A percentile compares a stretch with the other conserved stretches of the same genome.
Conservation (phyloP, 2,888 invertebrate species). For the Amorpha juglandis region DNA sequence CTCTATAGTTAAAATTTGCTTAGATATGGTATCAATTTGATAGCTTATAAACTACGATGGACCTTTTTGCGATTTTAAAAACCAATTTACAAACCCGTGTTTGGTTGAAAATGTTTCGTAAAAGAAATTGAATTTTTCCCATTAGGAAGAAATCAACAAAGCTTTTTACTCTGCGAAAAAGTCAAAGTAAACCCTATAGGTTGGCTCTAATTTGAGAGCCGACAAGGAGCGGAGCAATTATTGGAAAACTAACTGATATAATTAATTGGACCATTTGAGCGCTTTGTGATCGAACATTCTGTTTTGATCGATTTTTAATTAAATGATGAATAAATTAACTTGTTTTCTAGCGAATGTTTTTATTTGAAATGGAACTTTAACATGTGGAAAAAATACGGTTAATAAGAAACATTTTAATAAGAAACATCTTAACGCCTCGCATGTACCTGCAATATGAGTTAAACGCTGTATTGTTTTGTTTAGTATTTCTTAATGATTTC, state of each 20-base stretch:
- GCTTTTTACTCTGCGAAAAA: slow-evolving; percentile 48
- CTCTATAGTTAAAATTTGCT: too few relatives aligned
- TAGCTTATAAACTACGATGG: neutral
- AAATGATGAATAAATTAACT: slow-evolving; percentile 33
- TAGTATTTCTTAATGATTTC: too few relatives aligned
- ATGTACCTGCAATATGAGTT: too few relatives aligned
- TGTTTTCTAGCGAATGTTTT: neutral
- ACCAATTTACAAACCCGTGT: neutral
- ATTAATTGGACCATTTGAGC: slow-evolving; percentile 57
- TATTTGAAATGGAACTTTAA: too few relatives aligned
- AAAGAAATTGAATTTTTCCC: slow-evolving; percentile 47
- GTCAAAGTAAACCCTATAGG: slow-evolving; percentile 38
- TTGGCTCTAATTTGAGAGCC: slow-evolving; percentile 46
- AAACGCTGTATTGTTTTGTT: too few relatives aligned
- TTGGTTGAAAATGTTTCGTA: slow-evolving; percentile 29
- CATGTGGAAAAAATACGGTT: neutral
- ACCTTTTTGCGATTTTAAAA: neutral
- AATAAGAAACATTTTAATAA: too few relatives aligned
- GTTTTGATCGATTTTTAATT: slow-evolving; percentile 42
- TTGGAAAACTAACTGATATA: slow-evolving; percentile 64
- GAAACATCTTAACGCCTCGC: too few relatives aligned
- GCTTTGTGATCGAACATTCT: slow-evolving; percentile 44
- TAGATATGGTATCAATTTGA: neutral
- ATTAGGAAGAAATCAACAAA: slow-evolving; percentile 54
- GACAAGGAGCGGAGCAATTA: slow-evolving; percentile 59